Evolutionary conservation across 23 tunicate genomes (phyloP), one percentile per base, ranked within the genome.

Genomic region (Ascidia mentula): DNA sequence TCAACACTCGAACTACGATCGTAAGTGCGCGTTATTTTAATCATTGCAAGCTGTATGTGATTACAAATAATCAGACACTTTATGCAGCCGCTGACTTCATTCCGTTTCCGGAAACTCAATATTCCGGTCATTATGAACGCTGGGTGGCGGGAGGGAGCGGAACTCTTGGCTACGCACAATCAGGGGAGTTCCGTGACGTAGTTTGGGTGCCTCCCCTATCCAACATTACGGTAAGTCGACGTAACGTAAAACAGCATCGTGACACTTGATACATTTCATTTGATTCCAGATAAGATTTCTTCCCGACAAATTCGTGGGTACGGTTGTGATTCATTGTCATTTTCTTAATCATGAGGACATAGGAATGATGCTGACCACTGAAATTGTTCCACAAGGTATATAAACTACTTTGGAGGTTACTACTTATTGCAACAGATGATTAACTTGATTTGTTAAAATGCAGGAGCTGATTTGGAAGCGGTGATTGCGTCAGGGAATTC

Each of bases 301-400:
- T 24, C 42, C 40, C 0, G 45, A 69, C 33, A 69, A 69, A 20
- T 85, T 69, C 40, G 40, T 60, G 30, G 89, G 89, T 36, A 83
- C 89, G 9, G 53, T 85, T 12, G 77, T 85, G 22, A 60, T 78
- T 37, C 89, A 85, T 69, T 85, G 89, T 31, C 89, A 85, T 84
- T 9, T 85, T 34, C 70, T 76, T 18, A 28, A 37, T 34, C 76
- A 85, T 70, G 72, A 34, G 33, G 89, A 85, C 46, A 24, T 12
- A 9, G 89, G 89, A 24, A 85, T 85, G 89, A 85, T 79, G 85
- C 34, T 85, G 89, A 84, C 79, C 37, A 78, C 70, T 30, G 83
- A 77, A 28, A 53, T 77, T 24, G 81, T 60, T 17, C 39, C 38
- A 46, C 70, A 38, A 38, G 78, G 78, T 74, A 73, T 9, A 42